These are phyloP conservation scores for Lutjanus campechanus DNA, from an alignment of 2,797 vertebrate genomes.

Conservation along the genomic window DNA sequence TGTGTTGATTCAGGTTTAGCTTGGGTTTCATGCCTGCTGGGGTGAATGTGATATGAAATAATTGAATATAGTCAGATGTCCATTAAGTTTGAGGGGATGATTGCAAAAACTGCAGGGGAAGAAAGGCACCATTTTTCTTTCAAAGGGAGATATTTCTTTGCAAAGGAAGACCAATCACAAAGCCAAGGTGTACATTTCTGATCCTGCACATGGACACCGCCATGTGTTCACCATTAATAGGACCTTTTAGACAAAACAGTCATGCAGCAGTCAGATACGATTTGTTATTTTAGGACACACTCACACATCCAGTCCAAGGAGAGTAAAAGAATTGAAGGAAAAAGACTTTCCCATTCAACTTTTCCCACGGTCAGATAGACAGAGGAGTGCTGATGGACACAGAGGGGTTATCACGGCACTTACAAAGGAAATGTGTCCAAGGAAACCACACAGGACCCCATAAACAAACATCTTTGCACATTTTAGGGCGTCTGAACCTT, in stretches of 20 bases:
- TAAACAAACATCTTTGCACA: conserved; percentile 31
- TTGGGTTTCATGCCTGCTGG: conserved; percentile 53
- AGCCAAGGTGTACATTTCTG: conserved; percentile 7
- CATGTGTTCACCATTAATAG: conserved; percentile 44
- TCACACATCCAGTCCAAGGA: conserved; percentile 56
- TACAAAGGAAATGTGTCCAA: conserved; percentile 60
- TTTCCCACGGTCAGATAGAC: conserved; percentile 78
- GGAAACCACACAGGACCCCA: conserved; percentile 30
- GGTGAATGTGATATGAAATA: conserved; percentile 52
- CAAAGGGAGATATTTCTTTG: not conserved
- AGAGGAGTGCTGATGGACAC: conserved; percentile 53
- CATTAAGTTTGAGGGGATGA: conserved; percentile 27
- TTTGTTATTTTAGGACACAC: conserved; percentile 56
- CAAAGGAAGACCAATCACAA: conserved; percentile 4
- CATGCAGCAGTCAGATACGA: conserved; percentile 38
- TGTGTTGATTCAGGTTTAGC: conserved; percentile 46
- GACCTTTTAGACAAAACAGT: conserved; percentile 40
- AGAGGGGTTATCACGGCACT: conserved; percentile 58
- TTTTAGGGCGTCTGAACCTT: not conserved
- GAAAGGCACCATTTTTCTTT: not conserved
- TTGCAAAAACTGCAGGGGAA: conserved; percentile 15
- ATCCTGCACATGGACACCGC: not conserved
- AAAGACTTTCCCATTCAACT: conserved; percentile 64
- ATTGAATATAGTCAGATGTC: conserved; percentile 35
- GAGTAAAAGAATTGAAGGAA: conserved; percentile 73